Base-by-base conservation (phyloP, 1,140 invertebrate genomes). In the Micrasema longulum region DNA sequence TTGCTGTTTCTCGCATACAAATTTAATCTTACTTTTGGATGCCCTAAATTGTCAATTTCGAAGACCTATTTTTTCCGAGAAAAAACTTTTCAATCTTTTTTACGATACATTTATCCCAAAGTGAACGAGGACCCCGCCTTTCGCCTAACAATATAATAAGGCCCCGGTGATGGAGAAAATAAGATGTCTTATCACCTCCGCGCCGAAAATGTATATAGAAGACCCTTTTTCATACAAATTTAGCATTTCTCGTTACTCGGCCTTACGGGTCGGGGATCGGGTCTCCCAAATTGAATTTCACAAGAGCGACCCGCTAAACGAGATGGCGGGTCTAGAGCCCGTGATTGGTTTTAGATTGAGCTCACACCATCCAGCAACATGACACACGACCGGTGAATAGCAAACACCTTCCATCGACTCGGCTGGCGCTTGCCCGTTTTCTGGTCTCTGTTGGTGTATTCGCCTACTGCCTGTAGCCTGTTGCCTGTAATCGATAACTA, bases 291-390 rank as follows among this genome's bases (percentile, higher is more conserved):
- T 64, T 64, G 60, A 64, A 64, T 64, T 64, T 64, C 26, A 47
- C 60, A 64, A 64, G 60, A 31, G 60, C 60, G 43, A 31, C 60
- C 60, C 22, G 60, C 60, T 47, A 31, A 45, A 48, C 60, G 41
- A 47, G 41, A 47, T 64, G 26, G 38, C 22, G 43, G n/a, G 55
- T 31, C 26, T 31, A 7, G 7, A 31, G 36, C 16, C 36, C 12
- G 60, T 64, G 60, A 64, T 64, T 64, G 60, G 60, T 64, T 64
- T 64, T 64, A 64, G 60, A 64, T 64, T 64, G 60, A 9, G 60
- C 11, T 16, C 60, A n/a, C 41, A 47, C 43, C 60, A 14, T 18
- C 22, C 6, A 14, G 26, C 9, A 18, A 7, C 23, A 11, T 11
- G n/a, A 16, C 23, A n/a, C 23, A 2, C 4, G 11, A 50, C 47